Base-by-base conservation (phyloP, 2,113 vertebrate genomes). In the Uria aalge region DNA sequence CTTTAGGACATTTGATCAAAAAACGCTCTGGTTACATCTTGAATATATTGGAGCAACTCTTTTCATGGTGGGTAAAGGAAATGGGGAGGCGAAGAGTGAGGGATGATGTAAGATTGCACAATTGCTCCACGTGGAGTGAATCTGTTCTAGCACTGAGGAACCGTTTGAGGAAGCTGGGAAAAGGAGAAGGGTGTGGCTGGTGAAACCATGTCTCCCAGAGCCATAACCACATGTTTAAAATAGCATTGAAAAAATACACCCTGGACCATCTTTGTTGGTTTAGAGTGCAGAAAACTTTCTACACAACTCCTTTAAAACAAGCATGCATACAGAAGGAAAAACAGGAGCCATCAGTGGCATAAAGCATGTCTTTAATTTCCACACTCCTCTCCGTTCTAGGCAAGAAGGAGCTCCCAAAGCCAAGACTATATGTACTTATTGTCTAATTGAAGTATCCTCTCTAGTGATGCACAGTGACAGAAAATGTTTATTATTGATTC, bases 221-320 rank as follows among this genome's bases (percentile, higher is more conserved):
- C 89, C 89, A 50, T 76, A 97, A 97, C 96, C 95, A 94, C 95
- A 96, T 9, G 78, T 91, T 90, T 91, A 94, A 95, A 97, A 96
- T 96, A 97, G 95, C 89, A 43, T 3, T 76, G 91, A 77, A 95
- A 87, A 96, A 92, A 95, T 66, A 94, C 53, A 59, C 84, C 73
- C n/a, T 8, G 16, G 53, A 40, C 50, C 57, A 94, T 95, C 60
- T 76, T 67, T 59, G 67, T 66, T 96, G 77, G 2, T 88, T 96
- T 88, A 63, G 34, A 85, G 74, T 24, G 66, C 73, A 73, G 34
- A 40, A 68, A 91, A 38, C 41, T 79, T 69, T 87, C 66, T 73
- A 55, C 63, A 56, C 8, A 1, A 60, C 36, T 71, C 38, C n/a
- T 90, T 89, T 90, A 82, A 75, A 96, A 87, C 26, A 85, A 72